Percentiles rank a stretch among this genome's conserved stretches.
phyloP scores from a whole-genome alignment of 2,797 vertebrate genomes.

The Ceryle rudis region DNA sequence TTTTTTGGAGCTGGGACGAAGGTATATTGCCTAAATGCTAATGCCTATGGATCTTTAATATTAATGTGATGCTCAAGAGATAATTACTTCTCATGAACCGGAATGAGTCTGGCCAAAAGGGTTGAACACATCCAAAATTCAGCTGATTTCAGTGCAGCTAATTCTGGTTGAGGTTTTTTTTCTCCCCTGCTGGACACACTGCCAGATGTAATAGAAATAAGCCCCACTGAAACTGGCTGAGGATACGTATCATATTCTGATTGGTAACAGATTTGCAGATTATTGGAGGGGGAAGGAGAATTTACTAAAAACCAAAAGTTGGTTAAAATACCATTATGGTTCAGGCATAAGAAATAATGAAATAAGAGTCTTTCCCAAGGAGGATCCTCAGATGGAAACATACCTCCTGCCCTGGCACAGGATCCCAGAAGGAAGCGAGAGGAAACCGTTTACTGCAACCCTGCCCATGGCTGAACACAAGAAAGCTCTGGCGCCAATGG shows the following conservation, averaged over 20 bases:
- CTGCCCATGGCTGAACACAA: background rate
- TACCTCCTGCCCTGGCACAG: background rate
- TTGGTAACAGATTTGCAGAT: constrained; percentile 62
- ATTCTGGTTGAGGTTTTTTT: constrained; percentile 29
- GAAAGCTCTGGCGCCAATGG: background rate
- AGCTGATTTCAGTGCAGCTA: constrained; percentile 60
- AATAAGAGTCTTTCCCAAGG: background rate
- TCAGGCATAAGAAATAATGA: background rate
- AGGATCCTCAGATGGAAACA: constrained; percentile 9
- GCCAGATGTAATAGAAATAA: constrained; percentile 71
- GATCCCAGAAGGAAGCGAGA: background rate
- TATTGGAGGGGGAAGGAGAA: background rate
- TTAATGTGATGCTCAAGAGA: constrained; percentile 65
- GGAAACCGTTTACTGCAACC: background rate
- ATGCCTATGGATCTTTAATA: constrained; percentile 70
- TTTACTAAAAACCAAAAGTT: constrained; percentile 13
- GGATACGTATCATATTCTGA: constrained; percentile 63
- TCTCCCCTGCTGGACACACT: background rate
- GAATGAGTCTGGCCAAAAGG: constrained; percentile 62
- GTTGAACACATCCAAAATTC: constrained; percentile 56
- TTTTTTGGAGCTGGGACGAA: constrained; percentile 46
- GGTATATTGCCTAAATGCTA: constrained; percentile 49
- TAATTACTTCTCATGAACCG: constrained; percentile 67
- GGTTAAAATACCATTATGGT: constrained; percentile 5
- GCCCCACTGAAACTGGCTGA: constrained; percentile 22